Conservation (phyloP, 2,113 vertebrate genomes). For the Ardeotis arabs region DNA sequence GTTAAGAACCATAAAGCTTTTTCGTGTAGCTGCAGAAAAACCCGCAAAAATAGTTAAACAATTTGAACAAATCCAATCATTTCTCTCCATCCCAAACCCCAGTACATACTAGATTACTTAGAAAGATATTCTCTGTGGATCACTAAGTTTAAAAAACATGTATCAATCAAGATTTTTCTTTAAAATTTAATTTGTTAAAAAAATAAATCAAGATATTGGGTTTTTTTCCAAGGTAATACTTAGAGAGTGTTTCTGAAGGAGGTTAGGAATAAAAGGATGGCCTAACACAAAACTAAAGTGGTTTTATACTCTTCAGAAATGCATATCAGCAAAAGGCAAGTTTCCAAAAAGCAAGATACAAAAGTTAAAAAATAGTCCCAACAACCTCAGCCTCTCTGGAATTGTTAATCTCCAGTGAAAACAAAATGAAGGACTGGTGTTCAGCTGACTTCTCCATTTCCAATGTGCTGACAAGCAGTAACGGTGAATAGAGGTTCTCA, state of each 20-base stretch:
- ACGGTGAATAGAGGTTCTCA: background rate
- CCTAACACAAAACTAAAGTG: background rate
- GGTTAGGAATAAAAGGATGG: background rate
- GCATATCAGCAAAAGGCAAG: background rate
- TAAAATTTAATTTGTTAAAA: background rate
- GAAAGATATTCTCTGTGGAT: background rate
- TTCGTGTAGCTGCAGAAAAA: background rate
- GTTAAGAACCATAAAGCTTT: background rate
- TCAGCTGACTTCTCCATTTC: background rate
- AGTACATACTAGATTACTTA: background rate
- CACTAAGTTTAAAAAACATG: background rate
- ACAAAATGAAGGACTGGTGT: background rate
- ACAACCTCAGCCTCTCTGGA: background rate
- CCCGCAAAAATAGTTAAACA: background rate
- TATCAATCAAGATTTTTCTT: background rate
- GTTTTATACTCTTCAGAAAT: background rate
- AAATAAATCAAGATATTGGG: background rate
- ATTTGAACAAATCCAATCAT: background rate
- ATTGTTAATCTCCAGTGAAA: background rate
- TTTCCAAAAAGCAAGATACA: background rate
- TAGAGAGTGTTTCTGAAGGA: background rate
- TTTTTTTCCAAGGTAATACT: background rate
- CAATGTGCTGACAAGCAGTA: background rate
- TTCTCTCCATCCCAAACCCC: background rate
- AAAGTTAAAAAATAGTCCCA: background rate